phyloP scores from a whole-genome alignment of 2,113 vertebrate genomes.

The Oryzias javanicus region DNA sequence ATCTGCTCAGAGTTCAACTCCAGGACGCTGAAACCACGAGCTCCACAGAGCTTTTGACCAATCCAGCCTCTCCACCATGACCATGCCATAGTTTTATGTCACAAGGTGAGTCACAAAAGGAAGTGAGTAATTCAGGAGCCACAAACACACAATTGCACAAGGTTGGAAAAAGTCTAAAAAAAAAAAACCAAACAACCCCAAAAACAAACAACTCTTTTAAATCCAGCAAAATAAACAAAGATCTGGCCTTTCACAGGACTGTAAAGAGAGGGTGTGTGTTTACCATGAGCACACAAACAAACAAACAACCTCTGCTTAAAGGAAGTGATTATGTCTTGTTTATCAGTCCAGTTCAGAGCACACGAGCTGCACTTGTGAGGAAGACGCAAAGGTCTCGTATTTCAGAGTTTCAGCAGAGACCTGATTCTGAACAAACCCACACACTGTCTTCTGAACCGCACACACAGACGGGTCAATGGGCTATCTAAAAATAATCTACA shows the following conservation, averaged over 20 bases:
- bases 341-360: constrained; percentile 1
- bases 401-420: constrained; percentile 48
- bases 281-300: constrained; percentile 16
- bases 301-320: constrained; percentile 22
- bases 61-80: background rate
- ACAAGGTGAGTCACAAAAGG: constrained; percentile 58
- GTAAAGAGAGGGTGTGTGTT: background rate
- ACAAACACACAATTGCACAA: constrained; percentile 15
- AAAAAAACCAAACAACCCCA: background rate
- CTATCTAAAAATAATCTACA: constrained; percentile 1
- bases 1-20: background rate
- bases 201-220: background rate
- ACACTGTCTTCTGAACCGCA: constrained; percentile 28
- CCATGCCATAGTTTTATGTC: constrained; percentile 52
- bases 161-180: background rate
- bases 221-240: background rate
- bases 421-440: constrained; percentile 48
- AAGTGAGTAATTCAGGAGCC: constrained; percentile 21
- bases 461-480: constrained; percentile 6
- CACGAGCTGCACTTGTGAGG: background rate
- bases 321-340: background rate
- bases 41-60: constrained; percentile 24
- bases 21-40: background rate
- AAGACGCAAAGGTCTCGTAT: constrained; percentile 32
- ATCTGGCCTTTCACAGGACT: background rate